Evolutionary conservation across 2,113 vertebrate genomes (phyloP), one percentile per base, ranked within the genome.

Genomic region (Dasyprocta punctata): DNA sequence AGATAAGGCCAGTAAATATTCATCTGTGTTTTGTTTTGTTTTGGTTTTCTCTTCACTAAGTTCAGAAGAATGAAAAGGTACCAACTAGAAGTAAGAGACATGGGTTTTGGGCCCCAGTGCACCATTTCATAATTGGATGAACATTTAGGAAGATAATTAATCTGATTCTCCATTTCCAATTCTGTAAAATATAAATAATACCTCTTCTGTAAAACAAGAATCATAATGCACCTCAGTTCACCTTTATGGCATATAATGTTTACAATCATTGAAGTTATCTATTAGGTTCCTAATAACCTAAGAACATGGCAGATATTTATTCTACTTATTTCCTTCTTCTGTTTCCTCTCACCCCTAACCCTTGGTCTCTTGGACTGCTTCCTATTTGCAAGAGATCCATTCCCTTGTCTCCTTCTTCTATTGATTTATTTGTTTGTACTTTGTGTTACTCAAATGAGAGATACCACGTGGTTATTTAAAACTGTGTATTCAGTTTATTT

Each of bases 201-300:
- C 41, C 89, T 94, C 52, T 33, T 92, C 86, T 89, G 13, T 85
- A 92, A 94, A 94, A 90, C 60, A 49, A 20, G 14, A 65, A 94
- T 87, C 63, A 91, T 10, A 75, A 84, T 61, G 2, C 44, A 93
- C 89, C 22, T 89, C 81, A 69, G 10, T 11, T 47, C 41, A 77
- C 28, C 4, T 47, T 75, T 75, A 75, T 75, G 38, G 73, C 24
- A 44, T 47, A 44, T 26, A 26, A 28, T 28, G 73, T 30, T 77
- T 47, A 30, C 24, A 30, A 14, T 28, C 73, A 77, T 7, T 47
- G 12, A 77, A 47, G 38, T 44, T 47, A 28, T 13, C 22, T 75
- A 7, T 47, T 47, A 47, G 13, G 12, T 77, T 47, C 24, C 73
- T 77, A 47, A 77, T 47, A 47, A 30, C 41, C 41, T 77, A 47